Evolutionary conservation across 2,113 vertebrate genomes (phyloP), one percentile per base, ranked within the genome.

Genomic region (Caranx ignobilis): DNA sequence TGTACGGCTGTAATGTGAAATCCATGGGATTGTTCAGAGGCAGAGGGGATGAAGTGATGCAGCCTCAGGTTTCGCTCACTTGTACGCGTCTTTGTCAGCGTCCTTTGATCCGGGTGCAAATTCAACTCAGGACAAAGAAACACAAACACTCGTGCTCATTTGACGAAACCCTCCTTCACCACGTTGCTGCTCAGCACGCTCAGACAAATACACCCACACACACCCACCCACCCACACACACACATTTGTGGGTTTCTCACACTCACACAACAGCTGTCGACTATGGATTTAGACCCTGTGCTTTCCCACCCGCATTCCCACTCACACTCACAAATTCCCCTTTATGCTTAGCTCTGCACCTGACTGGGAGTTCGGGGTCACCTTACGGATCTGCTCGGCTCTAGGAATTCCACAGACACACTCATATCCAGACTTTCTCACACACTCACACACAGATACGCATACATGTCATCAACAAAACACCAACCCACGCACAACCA

Each of bases 311-410:
- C 84, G 69, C 78, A 82, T 85, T 84, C 87, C 88, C 79, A 16
- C 87, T 89, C 86, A 86, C 84, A 82, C 79, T 81, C 83, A 93
- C 91, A 93, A 89, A 92, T 92, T 91, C 89, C 84, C 91, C 88
- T 89, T 92, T 90, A 91, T 92, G 76, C 91, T 88, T 82, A 75
- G 83, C 85, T 79, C 90, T 82, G 92, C 94, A 94, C 90, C 92
- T 94, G 91, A 94, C 90, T 73, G 89, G 88, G 87, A 92, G 74
- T 92, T 92, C 77, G 85, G 91, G 89, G 91, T 94, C 92, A 91
- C 86, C 90, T 93, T 89, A 93, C 91, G 61, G 88, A 90, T 89
- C 60, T 73, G 76, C 84, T 89, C 77, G 7, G 75, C 82, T 50
- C 35, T 71, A 81, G 63, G 71, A 92, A 93, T 91, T 91, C 88